Evolutionary conservation across 2,797 vertebrate genomes (phyloP), one percentile per base, ranked within the genome.

Genomic region (Somateria mollissima): DNA sequence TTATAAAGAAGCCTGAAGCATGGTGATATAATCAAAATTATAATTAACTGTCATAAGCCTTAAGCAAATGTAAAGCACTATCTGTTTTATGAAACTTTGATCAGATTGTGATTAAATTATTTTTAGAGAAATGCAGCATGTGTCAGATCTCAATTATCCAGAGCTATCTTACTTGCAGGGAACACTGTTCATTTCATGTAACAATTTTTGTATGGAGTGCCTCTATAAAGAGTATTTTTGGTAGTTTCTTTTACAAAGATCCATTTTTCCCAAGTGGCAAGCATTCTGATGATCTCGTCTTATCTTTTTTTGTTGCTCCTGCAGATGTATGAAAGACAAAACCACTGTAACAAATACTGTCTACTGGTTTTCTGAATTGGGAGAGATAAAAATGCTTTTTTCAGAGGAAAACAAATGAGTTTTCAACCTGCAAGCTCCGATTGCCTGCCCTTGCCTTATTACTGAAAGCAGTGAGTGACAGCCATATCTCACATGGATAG

Each of bases 11-110:
- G 60, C 69, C 74, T 92, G 95, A 95, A 96, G 60, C 86, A 93
- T 36, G 83, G 71, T 87, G 58, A 37, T 88, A 86, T 91, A 93
- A 96, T 95, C 94, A 96, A 97, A 97, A 95, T 94, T 94, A 90
- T 96, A 97, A 97, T 95, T 95, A 97, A 94, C 92, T 94, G 57
- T 77, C 61, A 76, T 84, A 66, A 95, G 88, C 80, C 81, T 88
- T 19, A 4, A 97, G 94, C 81, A 96, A 94, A 97, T 84, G 62
- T 90, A 95, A 96, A 97, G 73, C 51, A 73, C 78, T 91, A 87
- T 91, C 72, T 89, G 39, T 96, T 92, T 95, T 89, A 93, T 89
- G 92, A 96, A 97, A 94, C 49, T 92, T 91, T 89, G 84, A 96
- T 97, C 90, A 89, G 39, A 73, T 73, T 39, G 73, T 71, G 79